Conservation (phyloP, 2,113 vertebrate species). For the Thermophis baileyi region DNA sequence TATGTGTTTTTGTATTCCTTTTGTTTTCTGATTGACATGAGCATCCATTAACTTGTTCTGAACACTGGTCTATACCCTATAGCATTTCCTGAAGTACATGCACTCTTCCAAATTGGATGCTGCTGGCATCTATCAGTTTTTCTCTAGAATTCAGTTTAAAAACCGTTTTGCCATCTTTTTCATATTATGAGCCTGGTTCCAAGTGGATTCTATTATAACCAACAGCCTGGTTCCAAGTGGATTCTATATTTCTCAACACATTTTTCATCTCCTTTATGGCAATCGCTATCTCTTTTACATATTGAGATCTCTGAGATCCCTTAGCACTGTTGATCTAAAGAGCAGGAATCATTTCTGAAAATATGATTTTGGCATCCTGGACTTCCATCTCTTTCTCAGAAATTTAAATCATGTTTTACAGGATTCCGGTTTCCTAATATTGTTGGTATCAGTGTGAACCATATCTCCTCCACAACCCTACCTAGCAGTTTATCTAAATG, state of each 20-base stretch:
- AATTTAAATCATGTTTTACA: not conserved
- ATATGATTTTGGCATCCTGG: not conserved
- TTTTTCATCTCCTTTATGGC: not conserved
- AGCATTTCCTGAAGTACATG: not conserved
- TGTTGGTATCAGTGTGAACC: not conserved
- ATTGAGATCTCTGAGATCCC: not conserved
- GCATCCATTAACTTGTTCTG: not conserved
- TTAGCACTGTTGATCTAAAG: not conserved
- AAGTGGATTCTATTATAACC: not conserved
- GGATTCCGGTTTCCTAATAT: not conserved
- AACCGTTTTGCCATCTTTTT: not conserved
- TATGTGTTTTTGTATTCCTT: not conserved
- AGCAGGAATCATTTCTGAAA: not conserved
- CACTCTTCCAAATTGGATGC: not conserved
- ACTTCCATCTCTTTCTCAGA: not conserved
- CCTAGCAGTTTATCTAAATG: not conserved
- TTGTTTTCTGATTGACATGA: not conserved
- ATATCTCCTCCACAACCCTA: not conserved
- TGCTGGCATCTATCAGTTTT: not conserved
- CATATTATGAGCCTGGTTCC: not conserved
- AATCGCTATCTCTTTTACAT: not conserved
- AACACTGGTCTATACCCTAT: not conserved
- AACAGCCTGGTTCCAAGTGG: not conserved
- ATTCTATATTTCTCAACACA: not conserved
- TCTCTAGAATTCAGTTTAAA: not conserved